Conservation (phyloP, 1,140 invertebrate genomes). For the Penaeus chinensis region DNA sequence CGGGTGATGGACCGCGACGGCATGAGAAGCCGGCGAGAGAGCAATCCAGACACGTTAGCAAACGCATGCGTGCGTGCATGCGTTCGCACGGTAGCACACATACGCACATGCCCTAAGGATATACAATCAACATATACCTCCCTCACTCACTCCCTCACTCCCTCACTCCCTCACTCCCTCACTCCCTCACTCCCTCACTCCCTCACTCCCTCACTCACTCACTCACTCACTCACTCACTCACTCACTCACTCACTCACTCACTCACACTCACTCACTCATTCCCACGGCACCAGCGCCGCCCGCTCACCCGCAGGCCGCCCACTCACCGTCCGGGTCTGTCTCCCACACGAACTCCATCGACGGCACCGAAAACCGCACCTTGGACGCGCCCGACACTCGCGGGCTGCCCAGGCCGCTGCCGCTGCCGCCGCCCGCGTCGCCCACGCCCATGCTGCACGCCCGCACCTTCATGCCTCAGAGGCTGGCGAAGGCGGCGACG, state of each 20-base stretch:
- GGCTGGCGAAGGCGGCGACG: too few relatives aligned
- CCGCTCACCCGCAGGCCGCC: too few relatives aligned
- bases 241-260: constrained; percentile 4
- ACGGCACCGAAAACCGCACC: constrained; percentile 59
- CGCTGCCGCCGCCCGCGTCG: neutral
- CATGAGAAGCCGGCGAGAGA: too few relatives aligned
- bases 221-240: neutral
- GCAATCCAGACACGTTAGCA: too few relatives aligned
- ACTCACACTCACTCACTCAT: neutral
- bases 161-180: neutral
- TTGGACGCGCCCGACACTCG: constrained; percentile 22
- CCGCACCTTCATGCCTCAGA: constrained; percentile 29
- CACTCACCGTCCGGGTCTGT: constrained; percentile 52
- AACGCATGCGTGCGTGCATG: too few relatives aligned
- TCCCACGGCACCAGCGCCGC: too few relatives aligned
- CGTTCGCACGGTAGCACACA: too few relatives aligned
- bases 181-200: too few relatives aligned
- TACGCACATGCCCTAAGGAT: too few relatives aligned
- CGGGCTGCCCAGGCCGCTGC: constrained; percentile 19
- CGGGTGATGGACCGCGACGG: too few relatives aligned
- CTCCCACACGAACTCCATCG: constrained; percentile 60
- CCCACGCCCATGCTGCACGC: neutral
- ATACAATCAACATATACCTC: too few relatives aligned
- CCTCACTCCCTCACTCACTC: neutral
- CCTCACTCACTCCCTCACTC: neutral